phyloP scores from a whole-genome alignment of 2,113 vertebrate genomes.

The Vulpes vulpes region DNA sequence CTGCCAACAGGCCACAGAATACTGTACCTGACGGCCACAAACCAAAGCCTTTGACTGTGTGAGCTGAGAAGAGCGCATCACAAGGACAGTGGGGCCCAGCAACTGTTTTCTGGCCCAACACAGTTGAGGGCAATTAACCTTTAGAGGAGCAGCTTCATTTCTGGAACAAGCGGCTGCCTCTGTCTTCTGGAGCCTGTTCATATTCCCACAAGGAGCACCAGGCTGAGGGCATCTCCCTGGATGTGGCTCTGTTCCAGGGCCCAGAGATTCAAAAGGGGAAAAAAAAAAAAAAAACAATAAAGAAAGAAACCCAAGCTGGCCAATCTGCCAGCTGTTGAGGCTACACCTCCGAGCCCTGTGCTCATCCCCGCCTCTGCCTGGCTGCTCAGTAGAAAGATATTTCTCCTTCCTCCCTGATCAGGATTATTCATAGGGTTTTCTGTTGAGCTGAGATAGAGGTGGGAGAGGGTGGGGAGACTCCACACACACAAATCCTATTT shows the following conservation, averaged over 20 bases:
- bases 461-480: neutral
- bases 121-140: conserved; percentile 79
- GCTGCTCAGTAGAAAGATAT: conserved; percentile 26
- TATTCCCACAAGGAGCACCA: conserved; percentile 58
- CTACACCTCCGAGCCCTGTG: neutral
- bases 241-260: conserved; percentile 66
- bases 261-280: conserved; percentile 28
- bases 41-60: neutral
- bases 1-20: neutral
- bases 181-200: neutral
- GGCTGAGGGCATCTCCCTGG: conserved; percentile 62
- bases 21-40: too few species aligned
- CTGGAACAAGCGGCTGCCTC: conserved; percentile 46
- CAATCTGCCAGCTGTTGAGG: conserved; percentile 69
- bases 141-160: neutral
- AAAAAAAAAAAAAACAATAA: neutral
- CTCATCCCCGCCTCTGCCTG: neutral
- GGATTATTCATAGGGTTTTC: conserved; percentile 45
- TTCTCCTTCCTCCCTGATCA: conserved; percentile 10
- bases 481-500: neutral
- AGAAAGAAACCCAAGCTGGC: neutral
- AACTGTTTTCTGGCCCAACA: neutral
- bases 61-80: neutral
- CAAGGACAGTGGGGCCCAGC: neutral
- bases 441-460: conserved; percentile 8